Evolutionary conservation across 35 echinoderm and acorn worm genomes (phyloP).

Genomic region (Ophioderma brevispina): DNA sequence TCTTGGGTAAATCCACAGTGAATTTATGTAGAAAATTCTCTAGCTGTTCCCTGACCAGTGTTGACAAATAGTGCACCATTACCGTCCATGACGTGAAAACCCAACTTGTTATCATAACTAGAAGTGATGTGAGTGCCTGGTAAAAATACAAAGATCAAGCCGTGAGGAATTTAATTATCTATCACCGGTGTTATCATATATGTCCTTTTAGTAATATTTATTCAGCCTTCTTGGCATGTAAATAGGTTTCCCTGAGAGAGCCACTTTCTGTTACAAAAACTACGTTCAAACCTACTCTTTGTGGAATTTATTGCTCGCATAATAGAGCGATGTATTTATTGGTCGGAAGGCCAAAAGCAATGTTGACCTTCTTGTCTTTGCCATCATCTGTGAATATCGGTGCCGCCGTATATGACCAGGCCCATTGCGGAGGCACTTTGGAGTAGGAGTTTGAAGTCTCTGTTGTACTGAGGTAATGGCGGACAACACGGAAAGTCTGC

Average conservation of each 20-base stretch:
- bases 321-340: conserved; percentile 98
- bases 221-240: too few species aligned
- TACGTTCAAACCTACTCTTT: conserved; percentile 98
- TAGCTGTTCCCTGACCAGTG: conserved; percentile 95
- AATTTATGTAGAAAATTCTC: conserved; percentile 98
- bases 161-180: too few species aligned
- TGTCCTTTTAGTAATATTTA: too few species aligned
- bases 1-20: conserved; percentile 97
- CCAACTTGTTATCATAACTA: conserved; percentile 99
- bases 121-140: conserved; percentile 93
- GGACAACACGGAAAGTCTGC: conserved; percentile 91
- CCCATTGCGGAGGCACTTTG: conserved; percentile 94
- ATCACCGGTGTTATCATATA: too few species aligned
- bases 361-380: conserved; percentile 99
- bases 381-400: conserved; percentile 98
- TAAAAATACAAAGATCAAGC: too few species aligned
- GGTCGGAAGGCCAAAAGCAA: conserved; percentile 99
- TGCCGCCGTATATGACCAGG: conserved; percentile 99
- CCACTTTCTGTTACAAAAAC: too few species aligned
- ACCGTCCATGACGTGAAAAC: conserved; percentile 98
- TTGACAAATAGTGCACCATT: conserved; percentile 99
- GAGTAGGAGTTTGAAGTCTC: conserved; percentile 96
- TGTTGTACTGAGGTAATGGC: conserved; percentile 99
- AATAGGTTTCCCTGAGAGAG: too few species aligned
- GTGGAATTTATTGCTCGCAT: conserved; percentile 99